phyloP scores from a whole-genome alignment of 2,888 invertebrate genomes.

The Physocephala rufipes region DNA sequence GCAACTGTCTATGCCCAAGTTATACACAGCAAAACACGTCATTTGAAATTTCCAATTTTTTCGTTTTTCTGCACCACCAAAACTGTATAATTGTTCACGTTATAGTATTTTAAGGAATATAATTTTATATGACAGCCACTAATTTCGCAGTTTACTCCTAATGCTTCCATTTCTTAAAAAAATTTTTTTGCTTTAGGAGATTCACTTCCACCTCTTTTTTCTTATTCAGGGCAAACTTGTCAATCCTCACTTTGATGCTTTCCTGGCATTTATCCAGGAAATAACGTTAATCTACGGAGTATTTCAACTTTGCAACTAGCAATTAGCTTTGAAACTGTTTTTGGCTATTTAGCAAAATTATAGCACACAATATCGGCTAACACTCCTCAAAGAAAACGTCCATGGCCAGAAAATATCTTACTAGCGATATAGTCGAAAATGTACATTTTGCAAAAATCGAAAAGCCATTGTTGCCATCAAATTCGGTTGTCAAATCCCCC shows the following conservation, averaged over 20 bases:
- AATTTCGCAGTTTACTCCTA: neutral
- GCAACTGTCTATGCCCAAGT: slow-evolving; percentile 23
- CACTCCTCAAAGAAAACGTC: slow-evolving; percentile 31
- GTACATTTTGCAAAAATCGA: slow-evolving; percentile 24
- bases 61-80: slow-evolving; percentile 10
- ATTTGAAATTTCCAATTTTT: slow-evolving; percentile 29
- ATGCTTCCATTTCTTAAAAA: slow-evolving; percentile 11
- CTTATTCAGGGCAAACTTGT: slow-evolving; percentile 21
- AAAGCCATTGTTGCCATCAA: too few relatives aligned
- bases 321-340: slow-evolving; percentile 35
- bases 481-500: too few relatives aligned
- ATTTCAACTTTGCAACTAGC: slow-evolving; percentile 21
- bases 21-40: slow-evolving; percentile 39
- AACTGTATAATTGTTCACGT: slow-evolving; percentile 7
- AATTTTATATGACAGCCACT: neutral
- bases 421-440: slow-evolving; percentile 29
- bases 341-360: slow-evolving; percentile 31
- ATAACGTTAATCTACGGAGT: slow-evolving; percentile 19
- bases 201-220: slow-evolving; percentile 28
- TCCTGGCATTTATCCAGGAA: slow-evolving; percentile 21
- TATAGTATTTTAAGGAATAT: neutral
- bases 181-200: slow-evolving; percentile 19
- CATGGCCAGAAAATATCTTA: slow-evolving; percentile 39
- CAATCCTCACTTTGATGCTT: slow-evolving; percentile 33
- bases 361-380: slow-evolving; percentile 43